Conservation (phyloP, 2,113 vertebrate genomes). For the Syrrhaptes paradoxus region DNA sequence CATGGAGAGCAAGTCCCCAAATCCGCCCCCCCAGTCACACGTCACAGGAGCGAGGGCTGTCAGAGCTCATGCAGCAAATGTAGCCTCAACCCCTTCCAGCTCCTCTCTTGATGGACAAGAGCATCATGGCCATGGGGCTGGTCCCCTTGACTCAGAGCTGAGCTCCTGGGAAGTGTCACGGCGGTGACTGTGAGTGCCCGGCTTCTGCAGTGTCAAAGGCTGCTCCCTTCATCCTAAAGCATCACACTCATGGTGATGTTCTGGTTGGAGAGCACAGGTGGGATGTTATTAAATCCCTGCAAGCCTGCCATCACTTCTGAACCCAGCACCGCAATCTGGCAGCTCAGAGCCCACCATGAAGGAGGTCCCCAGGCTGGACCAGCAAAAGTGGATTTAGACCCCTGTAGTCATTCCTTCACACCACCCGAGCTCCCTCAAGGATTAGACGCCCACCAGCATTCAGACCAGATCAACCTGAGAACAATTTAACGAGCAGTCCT, state of each 20-base stretch:
- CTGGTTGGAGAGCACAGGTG: background rate
- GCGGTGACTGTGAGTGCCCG: fast-evolving
- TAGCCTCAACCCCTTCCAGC: background rate
- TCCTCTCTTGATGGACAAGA: background rate
- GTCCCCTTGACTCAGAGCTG: background rate
- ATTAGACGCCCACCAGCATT: background rate
- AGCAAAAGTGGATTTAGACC: background rate
- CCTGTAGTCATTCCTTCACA: background rate
- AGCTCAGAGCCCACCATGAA: background rate
- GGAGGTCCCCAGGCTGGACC: background rate
- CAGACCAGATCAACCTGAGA: background rate
- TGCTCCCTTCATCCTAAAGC: background rate
- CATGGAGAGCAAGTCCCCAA: background rate
- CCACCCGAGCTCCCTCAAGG: background rate
- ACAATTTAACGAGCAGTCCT: background rate
- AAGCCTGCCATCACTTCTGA: background rate
- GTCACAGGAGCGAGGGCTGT: background rate
- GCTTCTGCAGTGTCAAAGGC: background rate
- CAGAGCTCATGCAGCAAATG: background rate
- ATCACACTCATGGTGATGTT: fast-evolving
- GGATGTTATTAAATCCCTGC: fast-evolving
- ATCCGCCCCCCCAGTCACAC: background rate
- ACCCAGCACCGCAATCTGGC: fast-evolving
- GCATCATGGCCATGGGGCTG: fast-evolving
- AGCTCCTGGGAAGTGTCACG: no score